phyloP scores from a whole-genome alignment of 2,113 vertebrate genomes.

The Ondatra zibethicus region DNA sequence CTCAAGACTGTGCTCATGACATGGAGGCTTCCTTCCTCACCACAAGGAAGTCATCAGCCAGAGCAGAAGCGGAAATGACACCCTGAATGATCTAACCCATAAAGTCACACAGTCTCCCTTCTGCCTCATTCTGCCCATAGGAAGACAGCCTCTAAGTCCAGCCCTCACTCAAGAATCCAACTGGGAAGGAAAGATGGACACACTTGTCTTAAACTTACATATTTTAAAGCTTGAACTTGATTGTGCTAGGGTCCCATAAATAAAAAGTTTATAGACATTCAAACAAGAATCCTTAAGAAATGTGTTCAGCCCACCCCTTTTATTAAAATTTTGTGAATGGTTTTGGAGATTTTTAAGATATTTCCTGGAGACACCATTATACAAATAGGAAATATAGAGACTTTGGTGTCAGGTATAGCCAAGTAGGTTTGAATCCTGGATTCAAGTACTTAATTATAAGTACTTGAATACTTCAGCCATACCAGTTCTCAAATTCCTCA shows the following conservation, averaged over 20 bases:
- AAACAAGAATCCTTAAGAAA: not conserved
- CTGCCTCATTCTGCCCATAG: not conserved
- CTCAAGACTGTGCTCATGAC: not conserved
- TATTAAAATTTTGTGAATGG: not conserved
- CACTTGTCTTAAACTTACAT: not conserved
- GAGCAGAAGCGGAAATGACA: not conserved
- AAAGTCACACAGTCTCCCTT: not conserved
- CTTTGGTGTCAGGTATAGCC: not conserved
- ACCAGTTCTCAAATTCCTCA: not conserved
- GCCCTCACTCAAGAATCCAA: not conserved
- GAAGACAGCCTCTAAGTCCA: not conserved
- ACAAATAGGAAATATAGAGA: not conserved
- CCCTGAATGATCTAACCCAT: not conserved
- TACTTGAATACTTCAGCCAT: not conserved
- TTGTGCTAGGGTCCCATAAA: not conserved
- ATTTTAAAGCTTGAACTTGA: slow-evolving; percentile 39
- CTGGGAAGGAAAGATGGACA: not conserved
- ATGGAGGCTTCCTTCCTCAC: not conserved
- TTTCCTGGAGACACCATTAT: not conserved
- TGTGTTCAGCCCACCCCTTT: not conserved
- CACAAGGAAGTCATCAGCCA: not conserved
- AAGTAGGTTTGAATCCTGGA: not conserved
- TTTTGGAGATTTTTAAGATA: not conserved
- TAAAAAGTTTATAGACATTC: slow-evolving; percentile 7
- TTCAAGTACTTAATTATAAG: not conserved